phyloP scores from a whole-genome alignment of 35 echinoderm and acorn worm species.

The Apostichopus parvimensis region DNA sequence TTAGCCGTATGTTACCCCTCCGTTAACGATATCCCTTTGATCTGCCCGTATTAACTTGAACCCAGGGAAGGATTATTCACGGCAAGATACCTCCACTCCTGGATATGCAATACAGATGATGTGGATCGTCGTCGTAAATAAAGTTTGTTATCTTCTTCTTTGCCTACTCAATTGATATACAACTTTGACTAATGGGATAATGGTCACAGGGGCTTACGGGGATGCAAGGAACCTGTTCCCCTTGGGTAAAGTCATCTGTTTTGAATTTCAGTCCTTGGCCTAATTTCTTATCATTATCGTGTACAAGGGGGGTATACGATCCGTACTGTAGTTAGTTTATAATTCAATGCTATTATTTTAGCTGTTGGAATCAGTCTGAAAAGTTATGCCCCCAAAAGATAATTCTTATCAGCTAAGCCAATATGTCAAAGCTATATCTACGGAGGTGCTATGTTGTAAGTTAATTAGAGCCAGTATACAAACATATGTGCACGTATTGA shows the following conservation, averaged over 20 bases:
- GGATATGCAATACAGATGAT: not conserved
- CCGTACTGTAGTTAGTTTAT: not conserved
- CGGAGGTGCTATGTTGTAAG: not conserved
- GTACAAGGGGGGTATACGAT: not conserved
- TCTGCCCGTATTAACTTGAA: not conserved
- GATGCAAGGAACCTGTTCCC: not conserved
- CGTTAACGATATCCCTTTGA: not conserved
- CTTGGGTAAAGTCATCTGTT: conserved; percentile 11
- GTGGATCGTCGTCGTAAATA: too few relatives aligned
- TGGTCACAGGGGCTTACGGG: not conserved
- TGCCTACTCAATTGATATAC: not conserved
- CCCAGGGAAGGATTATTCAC: not conserved
- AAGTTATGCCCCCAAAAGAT: not conserved
- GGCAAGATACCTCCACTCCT: not conserved
- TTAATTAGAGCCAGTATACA: too few relatives aligned
- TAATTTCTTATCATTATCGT: conserved; percentile 28
- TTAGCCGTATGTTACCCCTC: not conserved
- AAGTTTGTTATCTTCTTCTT: too few relatives aligned
- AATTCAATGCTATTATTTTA: conserved; percentile 5
- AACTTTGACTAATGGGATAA: not conserved
- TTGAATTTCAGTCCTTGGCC: conserved; percentile 38
- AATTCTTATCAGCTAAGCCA: not conserved
- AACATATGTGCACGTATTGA: too few relatives aligned
- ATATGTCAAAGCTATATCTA: not conserved
- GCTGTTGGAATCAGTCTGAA: not conserved